Evolutionary conservation across 2,888 invertebrate genomes (phyloP), one percentile per base, ranked within the genome.

Genomic region (Rhamnusium bicolor): DNA sequence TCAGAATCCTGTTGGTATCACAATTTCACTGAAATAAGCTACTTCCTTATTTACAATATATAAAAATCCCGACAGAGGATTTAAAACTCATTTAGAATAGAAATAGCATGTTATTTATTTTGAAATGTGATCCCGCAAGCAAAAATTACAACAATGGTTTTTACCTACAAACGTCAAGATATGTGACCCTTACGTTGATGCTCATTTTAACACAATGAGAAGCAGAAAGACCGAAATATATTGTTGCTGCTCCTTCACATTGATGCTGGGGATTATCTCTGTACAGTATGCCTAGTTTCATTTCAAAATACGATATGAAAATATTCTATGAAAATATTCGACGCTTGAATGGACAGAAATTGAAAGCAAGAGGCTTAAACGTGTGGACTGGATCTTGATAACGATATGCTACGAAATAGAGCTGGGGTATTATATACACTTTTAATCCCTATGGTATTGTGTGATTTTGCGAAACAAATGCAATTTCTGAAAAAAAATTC

Each of bases 251-350:
- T 14, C 51, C 8, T 24, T 27, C 27, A 53, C 56, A 56, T 24
- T 58, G 58, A 68, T 58, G 7, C 24, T 29, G 12, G 65, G 69
- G 69, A 69, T 63, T 53, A 77, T 73, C 77, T 73, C 16, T 29
- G 47, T 18, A 75, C 74, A 73, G 74, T 78, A 49, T 56, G 66
- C 61, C 60, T 56, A 62, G 73, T 69, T 71, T 58, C 53, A 51
- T 58, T 71, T 51, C 62, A 21, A 66, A 73, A 66, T 46, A 53
- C 60, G 58, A 63, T 51, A 51, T 63, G 63, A 51, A 63, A 63
- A 63, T 53, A 40, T 58, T 68, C 65, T 74, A 75, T 75, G 65
- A 75, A 75, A 74, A 78, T 75, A 75, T 78, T 74, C 74, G 62
- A 60, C 21, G 72, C 40, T 32, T 70, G 66, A 63, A 54, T 61